Conservation (phyloP, 2,888 invertebrate species). For the Platynereis dumerilii region DNA sequence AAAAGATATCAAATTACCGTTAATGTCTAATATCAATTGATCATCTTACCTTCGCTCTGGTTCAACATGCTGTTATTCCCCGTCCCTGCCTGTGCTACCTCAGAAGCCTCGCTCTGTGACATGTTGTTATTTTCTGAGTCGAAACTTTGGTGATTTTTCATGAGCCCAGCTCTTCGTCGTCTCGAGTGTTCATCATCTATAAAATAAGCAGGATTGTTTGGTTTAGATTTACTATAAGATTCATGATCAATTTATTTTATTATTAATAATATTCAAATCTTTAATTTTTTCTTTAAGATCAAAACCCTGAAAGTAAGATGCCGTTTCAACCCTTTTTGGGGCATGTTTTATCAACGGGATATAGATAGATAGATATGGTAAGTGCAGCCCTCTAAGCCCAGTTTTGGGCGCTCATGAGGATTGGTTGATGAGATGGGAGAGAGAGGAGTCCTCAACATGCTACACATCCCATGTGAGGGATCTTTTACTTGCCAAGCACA, state of each 20-base stretch:
- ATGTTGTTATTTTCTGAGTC: not conserved
- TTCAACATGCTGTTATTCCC: not conserved
- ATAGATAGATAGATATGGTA: too few species aligned
- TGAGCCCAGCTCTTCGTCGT: not conserved
- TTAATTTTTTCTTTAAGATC: not conserved
- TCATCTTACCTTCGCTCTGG: not conserved
- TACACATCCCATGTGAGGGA: too few species aligned
- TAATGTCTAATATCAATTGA: not conserved
- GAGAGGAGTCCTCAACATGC: too few species aligned
- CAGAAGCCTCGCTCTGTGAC: not conserved
- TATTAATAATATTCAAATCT: not conserved
- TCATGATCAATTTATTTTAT: too few species aligned
- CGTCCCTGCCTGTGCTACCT: not conserved
- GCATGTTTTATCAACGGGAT: too few species aligned
- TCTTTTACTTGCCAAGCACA: too few species aligned
- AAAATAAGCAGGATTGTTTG: not conserved
- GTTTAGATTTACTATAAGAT: too few species aligned
- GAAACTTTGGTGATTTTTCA: not conserved
- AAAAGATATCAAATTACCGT: not conserved
- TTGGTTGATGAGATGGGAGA: too few species aligned
- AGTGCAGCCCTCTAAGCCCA: too few species aligned
- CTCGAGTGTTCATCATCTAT: slow-evolving; percentile 4
- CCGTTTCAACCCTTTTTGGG: too few species aligned
- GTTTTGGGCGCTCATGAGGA: too few species aligned
- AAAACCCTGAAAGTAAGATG: too few species aligned